Conservation (phyloP, 2,888 invertebrate genomes). For the Druceiella hillmani region DNA sequence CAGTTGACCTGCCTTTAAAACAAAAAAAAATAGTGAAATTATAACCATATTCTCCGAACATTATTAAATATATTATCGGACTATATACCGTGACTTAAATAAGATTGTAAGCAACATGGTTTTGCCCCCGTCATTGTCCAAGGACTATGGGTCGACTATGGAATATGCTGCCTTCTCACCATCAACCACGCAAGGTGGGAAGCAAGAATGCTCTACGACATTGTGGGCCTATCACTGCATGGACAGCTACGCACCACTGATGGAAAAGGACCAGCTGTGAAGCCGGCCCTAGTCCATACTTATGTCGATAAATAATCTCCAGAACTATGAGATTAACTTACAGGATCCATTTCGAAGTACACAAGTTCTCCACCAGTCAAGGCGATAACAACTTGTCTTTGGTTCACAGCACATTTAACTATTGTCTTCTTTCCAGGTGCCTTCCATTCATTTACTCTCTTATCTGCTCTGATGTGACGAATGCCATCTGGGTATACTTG, state of each 20-base stretch:
- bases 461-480: slow-evolving; percentile 95
- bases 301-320: no score
- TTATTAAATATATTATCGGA: slow-evolving; percentile 4
- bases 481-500: slow-evolving; percentile 99
- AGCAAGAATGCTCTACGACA: slow-evolving; percentile 57
- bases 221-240: slow-evolving; percentile 53
- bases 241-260: slow-evolving; percentile 50
- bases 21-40: slow-evolving; percentile 9
- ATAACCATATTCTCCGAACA: neutral
- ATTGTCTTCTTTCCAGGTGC: slow-evolving; percentile 97
- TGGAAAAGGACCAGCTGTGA: no score
- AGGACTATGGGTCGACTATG: slow-evolving; percentile 67
- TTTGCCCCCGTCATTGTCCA: slow-evolving; percentile 61
- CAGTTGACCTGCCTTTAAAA: slow-evolving; percentile 85
- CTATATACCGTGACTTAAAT: slow-evolving; percentile 3
- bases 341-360: slow-evolving; percentile 99
- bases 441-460: slow-evolving; percentile 99
- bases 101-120: slow-evolving; percentile 62
- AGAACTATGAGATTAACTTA: slow-evolving; percentile 65
- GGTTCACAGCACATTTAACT: slow-evolving; percentile 96
- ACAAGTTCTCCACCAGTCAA: slow-evolving; percentile 96
- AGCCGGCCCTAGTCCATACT: no score
- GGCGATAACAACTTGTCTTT: slow-evolving; percentile 97
- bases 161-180: slow-evolving; percentile 62
- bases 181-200: slow-evolving; percentile 50